A percentile compares a stretch with the other conserved stretches of the same genome.
These are phyloP conservation scores for Microtus oregoni DNA, from an alignment of 2,113 vertebrate genomes.

Conservation along the genomic window DNA sequence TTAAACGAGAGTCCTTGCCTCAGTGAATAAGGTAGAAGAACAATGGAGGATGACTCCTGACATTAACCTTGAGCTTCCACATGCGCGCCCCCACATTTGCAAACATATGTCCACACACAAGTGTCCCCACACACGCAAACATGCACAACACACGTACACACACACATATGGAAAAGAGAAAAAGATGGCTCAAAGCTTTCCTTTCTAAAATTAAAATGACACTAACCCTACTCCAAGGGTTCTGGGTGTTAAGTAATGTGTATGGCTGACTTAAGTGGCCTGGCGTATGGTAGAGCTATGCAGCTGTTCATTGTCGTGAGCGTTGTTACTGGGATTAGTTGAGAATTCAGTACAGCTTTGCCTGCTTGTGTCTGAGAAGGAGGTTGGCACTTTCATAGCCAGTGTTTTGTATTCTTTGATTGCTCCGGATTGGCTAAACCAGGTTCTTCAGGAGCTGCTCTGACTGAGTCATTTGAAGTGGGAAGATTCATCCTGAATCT, in stretches of 20 bases:
- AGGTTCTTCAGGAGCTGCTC: neutral
- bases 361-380: neutral
- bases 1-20: neutral
- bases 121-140: neutral
- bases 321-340: neutral
- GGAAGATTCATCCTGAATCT: neutral
- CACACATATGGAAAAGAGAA: neutral
- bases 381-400: neutral
- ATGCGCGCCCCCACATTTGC: neutral
- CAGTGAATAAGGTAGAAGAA: neutral
- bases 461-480: neutral
- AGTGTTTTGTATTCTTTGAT: slow-evolving; percentile 12
- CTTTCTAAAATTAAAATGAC: slow-evolving; percentile 16
- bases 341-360: neutral
- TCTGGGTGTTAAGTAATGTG: slow-evolving; percentile 12
- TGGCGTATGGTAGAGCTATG: neutral
- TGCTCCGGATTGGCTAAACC: neutral
- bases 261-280: neutral
- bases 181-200: neutral
- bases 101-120: neutral
- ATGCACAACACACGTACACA: neutral
- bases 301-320: neutral
- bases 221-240: neutral
- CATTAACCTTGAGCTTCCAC: neutral
- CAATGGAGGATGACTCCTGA: neutral